Base-by-base conservation (phyloP, 2,113 vertebrate genomes). In the Cebidichthys violaceus region DNA sequence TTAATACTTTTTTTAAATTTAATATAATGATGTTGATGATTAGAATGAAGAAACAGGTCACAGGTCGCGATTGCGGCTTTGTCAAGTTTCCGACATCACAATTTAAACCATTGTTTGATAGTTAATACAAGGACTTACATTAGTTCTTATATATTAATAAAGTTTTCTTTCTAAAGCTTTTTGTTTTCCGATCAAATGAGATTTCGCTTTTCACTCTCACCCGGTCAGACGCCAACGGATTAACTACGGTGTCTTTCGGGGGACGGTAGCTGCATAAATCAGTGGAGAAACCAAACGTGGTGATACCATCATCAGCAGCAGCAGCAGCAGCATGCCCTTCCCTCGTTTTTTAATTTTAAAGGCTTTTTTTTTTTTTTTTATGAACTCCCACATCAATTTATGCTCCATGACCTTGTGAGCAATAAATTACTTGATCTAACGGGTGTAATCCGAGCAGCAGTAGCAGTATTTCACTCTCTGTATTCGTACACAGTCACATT, bases 361-460 rank as follows among this genome's bases (percentile, higher is more conserved):
- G 55, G 4, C 43, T 6, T 76, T n/a, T n/a, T n/a, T n/a, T n/a
- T n/a, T n/a, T n/a, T n/a, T n/a, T n/a, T 86, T 82, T 70, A 65
- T 73, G 27, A 62, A 76, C 70, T 61, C 84, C 69, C 43, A 29
- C 61, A 60, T n/a, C 9, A n/a, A 24, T 62, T 17, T 52, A 20
- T 54, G 24, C 41, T 33, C 74, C 11, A 4, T n/a, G 29, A 55
- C 24, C 22, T 47, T 64, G 29, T n/a, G 1, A 22, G 39, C 41
- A 0, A 35, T 41, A n/a, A 60, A 50, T 54, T 9, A 62, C 45
- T 4, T 0, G 0, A 45, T 61, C 22, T 41, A 20, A 18, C 37
- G 9, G 9, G 47, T 66, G 4, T 50, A 37, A 52, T 45, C 22
- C 2, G 50, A 41, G 0, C 29, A 33, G 67, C 11, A 22, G 45